Evolutionary conservation across 2,888 invertebrate species (phyloP), one percentile per base, ranked within the genome.

Genomic region (Synergus laeviventris): DNA sequence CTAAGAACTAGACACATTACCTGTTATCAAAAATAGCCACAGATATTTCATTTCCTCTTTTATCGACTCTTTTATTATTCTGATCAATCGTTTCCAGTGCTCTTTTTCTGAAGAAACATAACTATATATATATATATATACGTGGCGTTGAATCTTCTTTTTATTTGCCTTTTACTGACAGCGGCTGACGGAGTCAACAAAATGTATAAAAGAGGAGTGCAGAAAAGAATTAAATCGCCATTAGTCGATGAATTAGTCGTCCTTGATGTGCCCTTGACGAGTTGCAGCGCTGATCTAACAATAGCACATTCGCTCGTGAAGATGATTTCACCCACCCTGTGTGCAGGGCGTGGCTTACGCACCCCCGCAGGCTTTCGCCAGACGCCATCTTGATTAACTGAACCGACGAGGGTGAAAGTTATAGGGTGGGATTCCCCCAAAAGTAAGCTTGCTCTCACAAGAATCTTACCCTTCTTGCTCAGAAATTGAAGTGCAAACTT

Each of bases 301-400:
- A 82, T 83, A 80, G 79, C 78, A 73, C 75, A 75, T 66, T 74
- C 64, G 61, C 21, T 64, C 49, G 77, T 64, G 73, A 78, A 75
- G 78, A 70, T 74, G 74, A 75, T 78, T 77, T 76, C 74, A 78
- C 75, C 73, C 76, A 80, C 78, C 79, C 78, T 75, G 79, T 74
- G 78, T 79, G 56, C 81, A 86, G 87, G 89, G 89, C 89, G 89
- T 89, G 89, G 88, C 84, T 81, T 87, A 86, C 85, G 83, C 86
- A 87, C 88, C 87, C 87, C 86, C 87, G 87, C 86, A 84, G 84
- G 84, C 84, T 85, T 84, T 82, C 81, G 79, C 78, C 76, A 76
- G 81, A 80, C 84, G 89, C 89, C 89, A 89, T 89, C 86, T 89
- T 89, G 85, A 84, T 81, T 81, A 85, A 84, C 83, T 85, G 83